Evolutionary conservation across 2,113 vertebrate species (phyloP), one percentile per base, ranked within the genome.

Genomic region (Casuarius casuarius): DNA sequence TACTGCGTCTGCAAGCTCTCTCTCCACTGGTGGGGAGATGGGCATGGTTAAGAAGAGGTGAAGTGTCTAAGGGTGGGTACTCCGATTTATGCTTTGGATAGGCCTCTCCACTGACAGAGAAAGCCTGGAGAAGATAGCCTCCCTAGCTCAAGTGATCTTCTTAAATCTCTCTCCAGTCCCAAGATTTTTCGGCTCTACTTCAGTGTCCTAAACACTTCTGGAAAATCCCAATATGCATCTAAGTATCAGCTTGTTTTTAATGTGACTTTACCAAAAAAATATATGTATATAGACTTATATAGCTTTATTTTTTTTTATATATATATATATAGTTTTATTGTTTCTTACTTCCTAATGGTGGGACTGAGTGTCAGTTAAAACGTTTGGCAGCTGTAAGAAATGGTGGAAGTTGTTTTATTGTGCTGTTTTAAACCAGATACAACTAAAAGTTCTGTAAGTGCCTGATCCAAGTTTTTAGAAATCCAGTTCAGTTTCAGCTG

Each of bases 221-320:
- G 26, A 21, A n/a, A 72, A 71, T 16, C 12, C 20, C 0, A 2
- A 2, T 67, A 16, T 4, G 21, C 9, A 25, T 23, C 48, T 46
- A 61, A 11, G 13, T 15, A 5, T 59, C 56, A 52, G 16, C 20
- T 73, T 31, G 7, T n/a, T n/a, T 67, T 72, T 16, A 17, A 10
- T 52, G 40, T 67, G 59, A 58, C 21, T 3, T 14, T 58, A 21
- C 11, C 17, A 23, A 49, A 67, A 29, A 2, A 48, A 35, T 5
- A 17, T 21, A 40, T 52, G 10, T 52, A 54, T 38, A 38, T 38
- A 38, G 6, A 38, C 8, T 38, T 54, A 11, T 54, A 28, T 14
- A 28, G 13, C 46, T 46, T 46, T 46, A 46, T 17, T 46, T 38
- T 38, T 38, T 7, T 38, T 7, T 38, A 35, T 5, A 17, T 21